Evolutionary conservation across 2,113 vertebrate genomes (phyloP).

Genomic region (Corynorhinus townsendii): DNA sequence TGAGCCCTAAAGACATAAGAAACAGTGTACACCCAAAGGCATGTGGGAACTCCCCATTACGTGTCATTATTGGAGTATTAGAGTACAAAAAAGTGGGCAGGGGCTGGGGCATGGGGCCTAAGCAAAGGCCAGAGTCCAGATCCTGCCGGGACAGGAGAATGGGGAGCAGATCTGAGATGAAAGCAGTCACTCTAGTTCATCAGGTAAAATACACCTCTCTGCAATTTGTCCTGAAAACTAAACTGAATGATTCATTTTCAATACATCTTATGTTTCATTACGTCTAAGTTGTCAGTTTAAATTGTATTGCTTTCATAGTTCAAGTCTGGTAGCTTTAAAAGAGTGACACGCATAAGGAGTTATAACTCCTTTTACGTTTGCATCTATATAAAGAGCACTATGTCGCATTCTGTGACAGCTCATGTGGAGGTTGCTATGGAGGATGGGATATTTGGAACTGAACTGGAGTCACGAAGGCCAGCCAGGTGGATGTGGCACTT

Average conservation of each 20-base stretch:
- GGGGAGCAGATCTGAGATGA: background rate
- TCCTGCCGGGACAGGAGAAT: too few species aligned
- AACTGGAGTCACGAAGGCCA: background rate
- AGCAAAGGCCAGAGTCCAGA: background rate
- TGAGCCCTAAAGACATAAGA: background rate
- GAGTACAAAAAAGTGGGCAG: background rate
- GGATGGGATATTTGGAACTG: background rate
- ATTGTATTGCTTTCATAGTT: background rate
- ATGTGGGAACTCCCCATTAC: background rate
- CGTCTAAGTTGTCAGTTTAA: background rate
- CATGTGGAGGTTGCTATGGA: background rate
- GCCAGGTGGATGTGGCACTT: background rate
- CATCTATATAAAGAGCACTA: background rate
- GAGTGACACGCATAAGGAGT: background rate
- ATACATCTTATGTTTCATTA: background rate
- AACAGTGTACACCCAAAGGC: too few species aligned
- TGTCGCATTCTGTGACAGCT: background rate
- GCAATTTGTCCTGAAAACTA: background rate
- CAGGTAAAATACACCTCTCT: background rate
- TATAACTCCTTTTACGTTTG: background rate
- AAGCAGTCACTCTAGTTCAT: background rate
- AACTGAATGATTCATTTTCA: background rate
- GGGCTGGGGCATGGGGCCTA: background rate
- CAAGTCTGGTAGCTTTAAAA: background rate
- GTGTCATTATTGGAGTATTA: background rate